Conservation (phyloP, 2,113 vertebrate genomes). For the Theristicus caerulescens region DNA sequence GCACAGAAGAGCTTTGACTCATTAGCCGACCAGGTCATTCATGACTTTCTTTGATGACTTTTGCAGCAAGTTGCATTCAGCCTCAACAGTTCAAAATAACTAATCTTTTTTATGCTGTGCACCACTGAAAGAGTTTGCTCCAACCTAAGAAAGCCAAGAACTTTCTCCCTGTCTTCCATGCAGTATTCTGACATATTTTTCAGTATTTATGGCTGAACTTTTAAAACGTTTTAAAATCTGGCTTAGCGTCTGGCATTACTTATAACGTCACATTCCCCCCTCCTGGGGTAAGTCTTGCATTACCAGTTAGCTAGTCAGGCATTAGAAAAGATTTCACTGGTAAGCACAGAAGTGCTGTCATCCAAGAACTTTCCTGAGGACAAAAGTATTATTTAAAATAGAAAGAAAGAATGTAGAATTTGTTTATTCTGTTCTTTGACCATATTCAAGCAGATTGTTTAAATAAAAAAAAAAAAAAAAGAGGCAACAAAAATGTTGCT, state of each 20-base stretch:
- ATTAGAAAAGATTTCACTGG: neutral
- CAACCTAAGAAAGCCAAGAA: neutral
- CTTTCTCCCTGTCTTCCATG: neutral
- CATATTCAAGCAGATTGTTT: neutral
- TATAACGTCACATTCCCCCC: neutral
- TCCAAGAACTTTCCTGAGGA: neutral
- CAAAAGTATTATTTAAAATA: neutral
- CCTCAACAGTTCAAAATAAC: neutral
- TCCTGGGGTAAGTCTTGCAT: neutral
- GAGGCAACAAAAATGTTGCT: rapidly evolving
- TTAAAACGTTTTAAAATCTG: neutral
- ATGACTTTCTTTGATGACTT: neutral
- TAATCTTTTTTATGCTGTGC: neutral
- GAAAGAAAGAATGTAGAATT: neutral
- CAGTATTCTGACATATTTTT: neutral
- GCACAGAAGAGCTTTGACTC: neutral
- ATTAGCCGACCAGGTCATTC: neutral
- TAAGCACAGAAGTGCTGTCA: neutral
- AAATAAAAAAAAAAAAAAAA: too few species aligned
- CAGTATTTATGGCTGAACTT: neutral
- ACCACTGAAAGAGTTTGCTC: neutral
- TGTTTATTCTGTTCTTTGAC: neutral
- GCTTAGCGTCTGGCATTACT: neutral
- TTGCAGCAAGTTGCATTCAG: neutral
- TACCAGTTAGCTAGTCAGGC: neutral